Evolutionary conservation across 2,113 vertebrate species (phyloP).

Genomic region (Colossoma macropomum): DNA sequence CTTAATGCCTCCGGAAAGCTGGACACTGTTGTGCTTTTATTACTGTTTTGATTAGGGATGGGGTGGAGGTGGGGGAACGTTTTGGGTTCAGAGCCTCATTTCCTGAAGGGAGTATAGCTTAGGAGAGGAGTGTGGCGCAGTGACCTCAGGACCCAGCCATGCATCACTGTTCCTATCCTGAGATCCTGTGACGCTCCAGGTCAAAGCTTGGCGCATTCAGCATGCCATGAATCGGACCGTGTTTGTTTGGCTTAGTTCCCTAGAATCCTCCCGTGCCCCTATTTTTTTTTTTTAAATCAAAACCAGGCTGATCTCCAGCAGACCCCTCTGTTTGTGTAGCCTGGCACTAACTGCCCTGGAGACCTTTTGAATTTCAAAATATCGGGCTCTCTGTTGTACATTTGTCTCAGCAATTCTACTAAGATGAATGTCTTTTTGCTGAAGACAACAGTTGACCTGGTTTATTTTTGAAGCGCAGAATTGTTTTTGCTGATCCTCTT

Average conservation of each 20-base stretch:
- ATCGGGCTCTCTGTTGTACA: neutral
- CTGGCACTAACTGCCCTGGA: neutral
- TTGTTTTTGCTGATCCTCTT: neutral
- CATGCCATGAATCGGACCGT: neutral
- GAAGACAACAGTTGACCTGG: neutral
- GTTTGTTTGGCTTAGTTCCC: slow-evolving; percentile 39
- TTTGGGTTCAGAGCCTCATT: slow-evolving; percentile 39
- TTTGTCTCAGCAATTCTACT: neutral
- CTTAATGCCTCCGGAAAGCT: too few species aligned
- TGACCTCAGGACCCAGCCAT: slow-evolving; percentile 32
- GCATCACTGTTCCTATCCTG: slow-evolving; percentile 10
- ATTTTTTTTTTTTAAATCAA: neutral
- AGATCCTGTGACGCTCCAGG: neutral
- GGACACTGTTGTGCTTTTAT: slow-evolving; percentile 13
- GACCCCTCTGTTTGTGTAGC: slow-evolving; percentile 23
- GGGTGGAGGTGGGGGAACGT: neutral
- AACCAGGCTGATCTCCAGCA: slow-evolving; percentile 27
- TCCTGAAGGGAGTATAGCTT: slow-evolving; percentile 47
- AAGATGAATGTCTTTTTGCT: neutral
- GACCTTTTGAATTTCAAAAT: neutral
- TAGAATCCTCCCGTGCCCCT: neutral
- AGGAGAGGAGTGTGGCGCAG: slow-evolving; percentile 7
- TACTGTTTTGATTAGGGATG: slow-evolving; percentile 3
- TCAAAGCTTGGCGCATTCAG: neutral
- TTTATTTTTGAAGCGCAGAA: neutral